Percentiles rank a stretch among this genome's conserved stretches.
Evolutionary conservation across 1,140 invertebrate species (phyloP).

Genomic region (Neoseiulus cucumeris): DNA sequence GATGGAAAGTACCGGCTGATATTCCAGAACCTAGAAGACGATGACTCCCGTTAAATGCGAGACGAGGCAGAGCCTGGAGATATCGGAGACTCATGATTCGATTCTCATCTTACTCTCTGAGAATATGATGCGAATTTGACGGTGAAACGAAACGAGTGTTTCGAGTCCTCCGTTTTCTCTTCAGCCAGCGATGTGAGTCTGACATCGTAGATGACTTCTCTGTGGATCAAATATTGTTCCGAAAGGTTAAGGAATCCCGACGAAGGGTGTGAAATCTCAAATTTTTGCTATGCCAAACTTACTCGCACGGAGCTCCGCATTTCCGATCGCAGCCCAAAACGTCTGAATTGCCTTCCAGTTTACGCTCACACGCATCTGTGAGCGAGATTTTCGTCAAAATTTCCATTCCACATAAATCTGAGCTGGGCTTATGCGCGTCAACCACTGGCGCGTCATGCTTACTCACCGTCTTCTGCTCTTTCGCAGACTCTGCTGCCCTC

Average conservation of each 20-base stretch:
- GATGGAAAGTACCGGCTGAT: neutral
- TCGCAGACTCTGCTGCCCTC: neutral
- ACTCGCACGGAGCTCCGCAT: neutral
- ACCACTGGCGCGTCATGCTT: too few relatives aligned
- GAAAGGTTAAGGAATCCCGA: neutral
- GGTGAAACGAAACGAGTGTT: neutral
- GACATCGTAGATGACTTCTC: neutral
- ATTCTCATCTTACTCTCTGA: neutral
- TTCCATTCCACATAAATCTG: too few relatives aligned
- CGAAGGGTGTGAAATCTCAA: too few relatives aligned
- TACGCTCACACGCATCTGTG: neutral
- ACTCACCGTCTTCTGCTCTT: neutral
- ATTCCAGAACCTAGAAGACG: neutral
- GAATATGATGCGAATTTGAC: slow-evolving; percentile 7
- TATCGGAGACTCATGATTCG: too few relatives aligned
- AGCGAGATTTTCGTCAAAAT: neutral
- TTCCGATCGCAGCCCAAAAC: neutral
- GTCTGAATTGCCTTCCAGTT: neutral
- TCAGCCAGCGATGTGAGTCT: neutral
- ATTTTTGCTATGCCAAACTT: neutral
- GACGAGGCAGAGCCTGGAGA: too few relatives aligned
- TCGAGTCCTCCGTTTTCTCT: neutral
- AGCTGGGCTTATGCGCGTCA: too few relatives aligned
- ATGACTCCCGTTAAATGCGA: too few relatives aligned
- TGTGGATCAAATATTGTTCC: neutral